Evolutionary conservation across 2,797 vertebrate species (phyloP).

Genomic region (Sarcophilus harrisii): DNA sequence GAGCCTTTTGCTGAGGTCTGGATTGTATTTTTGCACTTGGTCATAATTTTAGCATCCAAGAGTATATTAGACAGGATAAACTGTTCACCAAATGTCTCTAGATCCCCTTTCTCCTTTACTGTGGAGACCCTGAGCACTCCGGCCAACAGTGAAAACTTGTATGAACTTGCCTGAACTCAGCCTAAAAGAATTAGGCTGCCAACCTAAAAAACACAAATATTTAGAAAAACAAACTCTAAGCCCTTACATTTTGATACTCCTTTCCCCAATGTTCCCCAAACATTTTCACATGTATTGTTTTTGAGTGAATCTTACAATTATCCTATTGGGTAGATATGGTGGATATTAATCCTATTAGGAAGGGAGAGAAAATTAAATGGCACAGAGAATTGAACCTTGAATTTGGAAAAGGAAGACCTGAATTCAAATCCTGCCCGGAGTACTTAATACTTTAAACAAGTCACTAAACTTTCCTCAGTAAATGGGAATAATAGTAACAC

Average conservation of each 20-base stretch:
- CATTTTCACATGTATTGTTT: not conserved
- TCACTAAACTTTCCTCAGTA: not conserved
- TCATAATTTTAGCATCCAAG: conserved; percentile 42
- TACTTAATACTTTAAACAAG: not conserved
- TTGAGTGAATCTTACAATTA: not conserved
- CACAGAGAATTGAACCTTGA: not conserved
- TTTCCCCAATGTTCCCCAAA: not conserved
- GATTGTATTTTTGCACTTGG: conserved; percentile 39
- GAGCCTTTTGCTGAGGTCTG: conserved; percentile 35
- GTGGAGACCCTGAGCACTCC: not conserved
- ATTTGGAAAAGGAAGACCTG: not conserved
- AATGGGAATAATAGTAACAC: not conserved
- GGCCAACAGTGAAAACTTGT: not conserved
- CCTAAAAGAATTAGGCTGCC: not conserved
- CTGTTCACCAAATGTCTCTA: conserved; percentile 50
- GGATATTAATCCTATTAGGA: not conserved
- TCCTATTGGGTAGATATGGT: not conserved
- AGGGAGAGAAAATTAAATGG: not conserved
- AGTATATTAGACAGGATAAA: conserved; percentile 31
- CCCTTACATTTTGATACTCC: not conserved
- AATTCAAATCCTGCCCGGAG: not conserved
- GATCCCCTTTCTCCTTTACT: conserved; percentile 1
- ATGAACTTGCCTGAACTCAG: not conserved
- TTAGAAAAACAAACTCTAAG: not conserved
- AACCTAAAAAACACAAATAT: not conserved